Conservation (phyloP, 2,888 invertebrate genomes). For the Cephus pygmeus region DNA sequence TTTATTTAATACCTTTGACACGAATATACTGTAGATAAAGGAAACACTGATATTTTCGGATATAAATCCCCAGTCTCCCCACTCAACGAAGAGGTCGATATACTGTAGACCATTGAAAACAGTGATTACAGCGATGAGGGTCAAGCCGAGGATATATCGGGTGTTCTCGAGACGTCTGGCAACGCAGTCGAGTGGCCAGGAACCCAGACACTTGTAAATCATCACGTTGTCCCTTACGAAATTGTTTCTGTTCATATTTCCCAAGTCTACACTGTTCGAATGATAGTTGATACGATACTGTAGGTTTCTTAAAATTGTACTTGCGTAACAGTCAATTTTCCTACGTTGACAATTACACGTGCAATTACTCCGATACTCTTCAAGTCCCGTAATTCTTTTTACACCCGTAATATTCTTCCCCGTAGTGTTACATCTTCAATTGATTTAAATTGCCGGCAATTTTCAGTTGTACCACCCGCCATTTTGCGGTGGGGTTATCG, state of each 20-base stretch:
- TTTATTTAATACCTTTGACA: conserved; percentile 3
- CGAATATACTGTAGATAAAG: background rate
- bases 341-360: background rate
- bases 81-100: conserved; percentile 9
- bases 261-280: background rate
- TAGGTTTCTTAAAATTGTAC: background rate
- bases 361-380: background rate
- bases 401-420: conserved; percentile 1
- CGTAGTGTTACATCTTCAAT: background rate
- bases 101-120: conserved; percentile 3
- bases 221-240: conserved; percentile 2
- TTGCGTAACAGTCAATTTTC: background rate
- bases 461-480: background rate
- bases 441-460: conserved; percentile 6
- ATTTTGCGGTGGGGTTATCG: too few species aligned
- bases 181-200: background rate
- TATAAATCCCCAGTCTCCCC: conserved; percentile 8
- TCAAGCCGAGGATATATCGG: conserved; percentile 11
- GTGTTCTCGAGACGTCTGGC: conserved; percentile 8
- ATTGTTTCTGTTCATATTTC: background rate
- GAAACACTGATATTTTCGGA: conserved; percentile 1
- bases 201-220: conserved; percentile 4
- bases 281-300: background rate
- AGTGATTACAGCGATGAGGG: background rate
- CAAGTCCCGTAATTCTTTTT: background rate